Percentiles rank a stretch among this genome's conserved stretches.
Evolutionary conservation across 2,113 vertebrate species (phyloP).

Genomic region (Centrocercus urophasianus): DNA sequence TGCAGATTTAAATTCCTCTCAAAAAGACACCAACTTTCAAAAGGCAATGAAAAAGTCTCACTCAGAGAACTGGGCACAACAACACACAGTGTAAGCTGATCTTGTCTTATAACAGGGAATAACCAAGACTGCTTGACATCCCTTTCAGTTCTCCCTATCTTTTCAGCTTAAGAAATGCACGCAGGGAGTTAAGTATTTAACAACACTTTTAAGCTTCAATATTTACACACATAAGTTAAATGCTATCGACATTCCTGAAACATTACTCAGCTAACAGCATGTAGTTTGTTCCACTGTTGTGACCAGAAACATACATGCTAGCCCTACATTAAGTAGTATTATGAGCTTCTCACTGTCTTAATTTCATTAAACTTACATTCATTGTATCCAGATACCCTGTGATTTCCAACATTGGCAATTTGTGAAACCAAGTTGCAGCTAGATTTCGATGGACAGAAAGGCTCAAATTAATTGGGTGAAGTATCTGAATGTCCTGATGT

Average conservation of each 20-base stretch:
- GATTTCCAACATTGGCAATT: slow-evolving; percentile 87
- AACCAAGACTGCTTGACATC: not conserved
- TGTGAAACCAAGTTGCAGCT: slow-evolving; percentile 88
- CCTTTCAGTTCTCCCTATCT: not conserved
- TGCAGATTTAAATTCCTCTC: not conserved
- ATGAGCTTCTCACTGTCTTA: not conserved
- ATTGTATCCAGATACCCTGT: slow-evolving; percentile 86
- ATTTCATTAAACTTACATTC: slow-evolving; percentile 80
- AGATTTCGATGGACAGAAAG: slow-evolving; percentile 89
- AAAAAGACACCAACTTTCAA: not conserved
- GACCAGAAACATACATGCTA: not conserved
- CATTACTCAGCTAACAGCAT: not conserved
- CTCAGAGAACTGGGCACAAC: not conserved
- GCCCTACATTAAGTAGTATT: not conserved
- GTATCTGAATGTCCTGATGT: slow-evolving; percentile 84
- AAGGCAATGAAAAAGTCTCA: not conserved
- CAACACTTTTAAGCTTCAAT: not conserved
- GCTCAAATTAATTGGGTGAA: slow-evolving; percentile 92
- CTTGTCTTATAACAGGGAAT: not conserved
- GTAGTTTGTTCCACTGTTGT: not conserved
- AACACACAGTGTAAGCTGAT: not conserved
- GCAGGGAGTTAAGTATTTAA: not conserved
- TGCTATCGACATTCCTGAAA: not conserved
- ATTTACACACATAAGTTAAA: not conserved
- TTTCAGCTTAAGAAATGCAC: not conserved